These are phyloP conservation scores for Chrysomela aeneicollis DNA, from an alignment of 2,888 invertebrate genomes.

Conservation along the genomic window DNA sequence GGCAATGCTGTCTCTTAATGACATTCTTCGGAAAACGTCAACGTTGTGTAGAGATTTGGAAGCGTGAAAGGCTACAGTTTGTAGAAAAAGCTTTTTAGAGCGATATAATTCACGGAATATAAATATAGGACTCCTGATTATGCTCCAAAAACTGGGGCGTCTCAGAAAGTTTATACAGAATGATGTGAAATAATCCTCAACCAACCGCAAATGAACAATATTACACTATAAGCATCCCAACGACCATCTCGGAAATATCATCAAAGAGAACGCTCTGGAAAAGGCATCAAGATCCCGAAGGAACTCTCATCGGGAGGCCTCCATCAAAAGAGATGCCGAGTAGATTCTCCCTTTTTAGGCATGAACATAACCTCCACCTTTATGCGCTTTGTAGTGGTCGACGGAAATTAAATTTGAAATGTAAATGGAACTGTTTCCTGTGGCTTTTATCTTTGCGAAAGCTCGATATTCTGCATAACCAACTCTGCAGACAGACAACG, in stretches of 20 bases:
- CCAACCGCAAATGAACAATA: neutral
- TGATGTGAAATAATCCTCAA: neutral
- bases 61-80: too few relatives aligned
- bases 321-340: conserved; percentile 36
- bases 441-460: conserved; percentile 29
- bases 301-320: neutral
- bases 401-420: conserved; percentile 47
- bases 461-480: conserved; percentile 22
- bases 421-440: conserved; percentile 39
- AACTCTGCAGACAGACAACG: neutral
- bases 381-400: conserved; percentile 36
- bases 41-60: too few relatives aligned
- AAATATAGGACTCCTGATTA: too few relatives aligned
- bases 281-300: neutral
- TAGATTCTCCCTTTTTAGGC: conserved; percentile 28
- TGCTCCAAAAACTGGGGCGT: too few relatives aligned
- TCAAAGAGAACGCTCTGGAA: neutral
- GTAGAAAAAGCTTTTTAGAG: too few relatives aligned
- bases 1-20: too few relatives aligned
- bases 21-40: too few relatives aligned
- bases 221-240: neutral
- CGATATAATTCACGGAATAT: too few relatives aligned
- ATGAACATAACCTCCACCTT: conserved; percentile 32
- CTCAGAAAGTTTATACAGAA: too few relatives aligned
- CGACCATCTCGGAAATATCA: neutral